A percentile compares a stretch with the other conserved stretches of the same genome.
These are phyloP conservation scores for Heterochromis multidens DNA, from an alignment of 2,113 vertebrate species.

Conservation along the genomic window DNA sequence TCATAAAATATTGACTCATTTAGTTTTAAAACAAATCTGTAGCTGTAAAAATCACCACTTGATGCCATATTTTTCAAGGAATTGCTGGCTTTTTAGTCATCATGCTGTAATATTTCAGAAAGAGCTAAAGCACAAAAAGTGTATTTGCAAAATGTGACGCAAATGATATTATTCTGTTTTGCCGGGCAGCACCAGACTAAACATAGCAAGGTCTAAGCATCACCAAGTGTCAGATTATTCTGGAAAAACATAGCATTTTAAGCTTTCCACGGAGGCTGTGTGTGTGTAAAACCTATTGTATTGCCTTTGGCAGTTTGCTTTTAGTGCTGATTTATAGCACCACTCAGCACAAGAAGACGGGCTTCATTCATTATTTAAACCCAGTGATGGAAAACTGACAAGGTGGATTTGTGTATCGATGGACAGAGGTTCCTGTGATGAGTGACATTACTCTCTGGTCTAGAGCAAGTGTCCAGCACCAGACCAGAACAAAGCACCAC, in stretches of 20 bases:
- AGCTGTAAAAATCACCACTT: neutral
- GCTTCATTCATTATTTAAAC: constrained; percentile 58
- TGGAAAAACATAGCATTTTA: neutral
- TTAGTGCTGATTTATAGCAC: constrained; percentile 48
- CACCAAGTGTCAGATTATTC: neutral
- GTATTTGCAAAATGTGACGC: neutral
- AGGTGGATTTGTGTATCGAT: constrained; percentile 4
- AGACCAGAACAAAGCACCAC: constrained; percentile 47
- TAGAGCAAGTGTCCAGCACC: constrained; percentile 14
- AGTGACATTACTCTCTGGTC: constrained; percentile 12
- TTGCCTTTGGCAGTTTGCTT: constrained; percentile 28
- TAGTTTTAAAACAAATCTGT: neutral
- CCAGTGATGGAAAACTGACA: constrained; percentile 15
- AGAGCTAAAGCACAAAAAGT: neutral
- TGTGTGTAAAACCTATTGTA: neutral
- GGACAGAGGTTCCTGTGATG: neutral
- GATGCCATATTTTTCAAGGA: neutral
- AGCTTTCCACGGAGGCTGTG: neutral
- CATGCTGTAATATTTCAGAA: neutral
- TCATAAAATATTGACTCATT: neutral
- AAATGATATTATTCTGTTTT: neutral
- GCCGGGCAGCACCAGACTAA: neutral
- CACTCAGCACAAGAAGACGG: constrained; percentile 17
- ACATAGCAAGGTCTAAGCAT: neutral
- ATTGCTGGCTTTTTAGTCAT: neutral